Base-by-base conservation (phyloP, 1,140 invertebrate genomes). In the Brevipalpus yothersi region DNA sequence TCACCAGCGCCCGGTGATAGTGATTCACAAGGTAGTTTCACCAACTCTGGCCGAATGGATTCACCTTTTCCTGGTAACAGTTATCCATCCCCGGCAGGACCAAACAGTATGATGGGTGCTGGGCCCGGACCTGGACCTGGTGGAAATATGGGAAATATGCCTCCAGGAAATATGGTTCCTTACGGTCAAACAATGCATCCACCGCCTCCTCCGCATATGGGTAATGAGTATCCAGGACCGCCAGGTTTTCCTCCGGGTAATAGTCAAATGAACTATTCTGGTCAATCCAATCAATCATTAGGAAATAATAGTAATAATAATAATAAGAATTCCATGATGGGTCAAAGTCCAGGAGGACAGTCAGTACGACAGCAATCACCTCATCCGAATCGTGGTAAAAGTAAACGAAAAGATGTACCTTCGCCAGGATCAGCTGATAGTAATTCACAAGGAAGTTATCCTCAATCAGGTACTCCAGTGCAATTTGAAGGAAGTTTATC, bases 311-410 rank as follows among this genome's bases (percentile, higher is more conserved):
- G 5, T 31, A 31, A 31, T 31, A 31, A 31, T 31, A 31, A 31
- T 31, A 31, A 31, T 31, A 31, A 31, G 31, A 31, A 31, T 31
- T 31, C 31, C 31, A 31, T 31, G 31, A 31, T 31, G 31, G 31
- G 31, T 45, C 43, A 45, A 45, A 12, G n/a, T 3, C 43, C 2
- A 45, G n/a, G 12, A 17, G 12, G 12, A 15, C 43, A 45, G n/a
- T 17, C 43, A 45, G 3, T 17, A 15, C 43, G 43, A 12, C 43
- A 45, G n/a, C 43, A 45, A 45, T 45, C 43, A 15, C 43, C 49
- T 8, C 49, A 51, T 17, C 49, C 10, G 13, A 56, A 70, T 41
- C 62, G 65, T 53, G 66, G 67, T 55, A 72, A 70, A 60, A 70
- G 73, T 61, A 70, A 72, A 63, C 62, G 57, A 12, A 55, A 56